Conservation (phyloP, 2,797 vertebrate genomes). For the Pipistrellus pygmaeus region DNA sequence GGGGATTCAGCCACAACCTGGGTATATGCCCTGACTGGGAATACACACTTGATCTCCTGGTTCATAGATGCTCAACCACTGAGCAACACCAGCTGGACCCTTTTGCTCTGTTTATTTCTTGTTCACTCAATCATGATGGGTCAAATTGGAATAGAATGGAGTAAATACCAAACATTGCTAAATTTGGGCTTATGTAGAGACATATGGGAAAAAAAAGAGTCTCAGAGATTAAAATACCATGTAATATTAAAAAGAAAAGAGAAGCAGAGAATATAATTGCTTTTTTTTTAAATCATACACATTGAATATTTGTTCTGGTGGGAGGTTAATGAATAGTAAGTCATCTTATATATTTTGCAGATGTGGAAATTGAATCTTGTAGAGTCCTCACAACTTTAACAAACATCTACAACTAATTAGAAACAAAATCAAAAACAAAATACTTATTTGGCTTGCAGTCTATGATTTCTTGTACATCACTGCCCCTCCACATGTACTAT, state of each 20-base stretch:
- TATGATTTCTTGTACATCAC: not conserved
- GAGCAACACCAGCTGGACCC: too few relatives aligned
- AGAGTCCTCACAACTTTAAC: not conserved
- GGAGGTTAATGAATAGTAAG: not conserved
- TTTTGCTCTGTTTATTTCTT: not conserved
- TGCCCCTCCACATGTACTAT: not conserved
- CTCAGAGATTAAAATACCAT: not conserved
- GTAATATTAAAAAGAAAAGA: not conserved
- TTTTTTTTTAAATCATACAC: not conserved
- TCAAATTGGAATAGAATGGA: not conserved
- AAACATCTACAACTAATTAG: not conserved
- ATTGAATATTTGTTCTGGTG: not conserved
- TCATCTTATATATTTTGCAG: not conserved
- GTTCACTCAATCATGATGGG: not conserved
- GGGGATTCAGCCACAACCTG: too few relatives aligned
- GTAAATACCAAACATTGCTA: not conserved
- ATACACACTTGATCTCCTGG: too few relatives aligned
- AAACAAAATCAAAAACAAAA: not conserved
- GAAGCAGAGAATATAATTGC: not conserved
- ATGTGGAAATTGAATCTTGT: not conserved
- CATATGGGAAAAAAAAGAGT: not conserved
- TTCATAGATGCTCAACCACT: too few relatives aligned
- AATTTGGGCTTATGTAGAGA: not conserved
- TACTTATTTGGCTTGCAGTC: not conserved
- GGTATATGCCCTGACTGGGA: too few relatives aligned